Conservation (phyloP, 2,888 invertebrate genomes). For the Tuberolachnus salignus region DNA sequence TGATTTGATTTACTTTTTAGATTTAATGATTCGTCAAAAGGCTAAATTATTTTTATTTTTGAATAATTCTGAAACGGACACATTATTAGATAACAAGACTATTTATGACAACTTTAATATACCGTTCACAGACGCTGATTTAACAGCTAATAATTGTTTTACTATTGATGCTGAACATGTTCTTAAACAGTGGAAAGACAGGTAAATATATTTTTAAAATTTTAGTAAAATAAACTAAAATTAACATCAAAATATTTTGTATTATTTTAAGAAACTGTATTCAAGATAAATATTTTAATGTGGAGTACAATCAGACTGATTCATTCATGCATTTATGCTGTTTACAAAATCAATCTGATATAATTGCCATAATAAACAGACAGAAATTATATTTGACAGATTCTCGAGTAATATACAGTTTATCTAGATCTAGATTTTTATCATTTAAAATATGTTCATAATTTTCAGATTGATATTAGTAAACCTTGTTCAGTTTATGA, state of each 20-base stretch:
- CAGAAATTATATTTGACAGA: conserved; percentile 27
- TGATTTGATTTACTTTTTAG: conserved; percentile 16
- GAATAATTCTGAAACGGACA: conserved; percentile 20
- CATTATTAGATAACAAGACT: conserved; percentile 10
- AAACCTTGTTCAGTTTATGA: conserved; percentile 41
- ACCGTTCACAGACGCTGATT: conserved; percentile 36
- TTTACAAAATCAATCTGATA: conserved; percentile 37
- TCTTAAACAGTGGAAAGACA: conserved; percentile 38
- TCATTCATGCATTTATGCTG: conserved; percentile 35
- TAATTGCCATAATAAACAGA: conserved; percentile 34
- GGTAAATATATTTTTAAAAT: conserved; percentile 26
- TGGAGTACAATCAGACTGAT: conserved; percentile 12
- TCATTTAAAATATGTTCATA: neutral
- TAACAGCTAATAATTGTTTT: conserved; percentile 28
- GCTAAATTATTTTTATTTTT: conserved; percentile 29
- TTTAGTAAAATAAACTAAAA: neutral
- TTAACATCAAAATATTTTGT: neutral
- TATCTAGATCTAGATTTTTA: neutral
- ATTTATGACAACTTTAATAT: conserved; percentile 27
- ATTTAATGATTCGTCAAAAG: conserved; percentile 40
- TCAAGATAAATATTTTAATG: conserved; percentile 40
- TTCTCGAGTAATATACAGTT: conserved; percentile 30
- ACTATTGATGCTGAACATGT: conserved; percentile 32
- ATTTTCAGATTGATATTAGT: conserved; percentile 47
- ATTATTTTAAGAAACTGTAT: conserved; percentile 34